Base-by-base conservation (phyloP, 2,113 vertebrate genomes). In the Triplophysa siluroides region DNA sequence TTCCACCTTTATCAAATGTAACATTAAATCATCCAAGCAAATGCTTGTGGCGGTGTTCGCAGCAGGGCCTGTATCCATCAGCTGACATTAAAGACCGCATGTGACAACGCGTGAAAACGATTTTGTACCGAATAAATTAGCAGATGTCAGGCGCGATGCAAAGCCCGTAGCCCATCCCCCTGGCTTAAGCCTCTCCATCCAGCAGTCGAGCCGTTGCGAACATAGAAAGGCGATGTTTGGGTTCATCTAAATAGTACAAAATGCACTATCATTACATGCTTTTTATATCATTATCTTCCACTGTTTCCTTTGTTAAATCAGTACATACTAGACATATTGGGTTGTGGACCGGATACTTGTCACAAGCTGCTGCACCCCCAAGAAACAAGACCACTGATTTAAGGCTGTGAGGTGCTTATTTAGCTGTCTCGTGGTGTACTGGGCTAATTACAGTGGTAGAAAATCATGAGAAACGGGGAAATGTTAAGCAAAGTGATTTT, bases 371-470 rank as follows among this genome's bases (percentile, higher is more conserved):
- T 70, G 21, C 4, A 45, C 54, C 71, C n/a, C 33, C 11, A 45
- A 6, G 50, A 76, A 71, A 71, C 68, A 65, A 58, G 45, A 29
- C 33, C 18, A 21, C 24, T 45, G 29, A 66, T 71, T 52, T 10
- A 19, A 68, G 58, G 38, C 24, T 23, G 41, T 68, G 68, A 79
- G 45, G 73, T 54, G 68, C 43, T 74, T 69, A 82, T 87, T 80
- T 72, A 58, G 24, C 72, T 72, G 62, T 81, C 79, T 43, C 52
- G 21, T 79, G 61, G n/a, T 21, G 47, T 58, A 21, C 23, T 45
- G 29, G 45, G 24, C 68, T 82, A 85, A 82, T 75, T 71, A 80
- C 66, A 74, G 62, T 29, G 8, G 23, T 69, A 67, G 69, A 71
- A 52, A 16, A 26, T 9, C 21, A 16, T 21, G 54, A 58, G n/a